Evolutionary conservation across 2,797 vertebrate species (phyloP), one percentile per base, ranked within the genome.

Genomic region (Sebastes hopkinsi): DNA sequence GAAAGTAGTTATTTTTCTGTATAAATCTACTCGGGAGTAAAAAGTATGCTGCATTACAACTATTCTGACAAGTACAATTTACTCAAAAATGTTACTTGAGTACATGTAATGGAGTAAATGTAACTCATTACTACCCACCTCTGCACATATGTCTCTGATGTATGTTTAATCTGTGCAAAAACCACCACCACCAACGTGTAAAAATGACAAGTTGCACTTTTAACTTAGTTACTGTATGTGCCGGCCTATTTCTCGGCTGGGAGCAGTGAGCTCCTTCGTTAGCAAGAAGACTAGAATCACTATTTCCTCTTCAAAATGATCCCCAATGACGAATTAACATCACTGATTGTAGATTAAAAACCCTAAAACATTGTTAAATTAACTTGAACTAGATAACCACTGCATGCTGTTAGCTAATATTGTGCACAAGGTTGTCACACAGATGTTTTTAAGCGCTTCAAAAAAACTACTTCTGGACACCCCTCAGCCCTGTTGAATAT

Each of bases 401-500:
- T 20, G 2, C 52, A 25, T 8, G 12, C 64, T 50, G 11, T 46
- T 46, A 9, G 3, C 52, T 62, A 36, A 52, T 72, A 16, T 11
- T 36, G n/a, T 67, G 55, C 27, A 22, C 11, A n/a, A 71, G 46
- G 18, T 66, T 52, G 72, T 73, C 16, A 18, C 32, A 67, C 34
- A 23, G 13, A 67, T 64, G 60, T 69, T 70, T 85, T 29, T 16
- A 50, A 32, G 38, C 8, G 9, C 38, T 58, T 78, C 32, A 36
- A 38, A 36, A 38, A 74, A 84, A 69, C 55, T 60, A 38, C 38
- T 14, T 78, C 32, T 27, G 18, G 73, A 74, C 32, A 79, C 42
- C 12, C 52, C 72, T 67, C 27, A n/a, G 34, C 54, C 38, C n/a
- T 82, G 22, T 34, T 92, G 30, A 91, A 92, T 93, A 88, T 90